Conservation (phyloP, 1,140 invertebrate species). For the Leptestheria dahalacensis region DNA sequence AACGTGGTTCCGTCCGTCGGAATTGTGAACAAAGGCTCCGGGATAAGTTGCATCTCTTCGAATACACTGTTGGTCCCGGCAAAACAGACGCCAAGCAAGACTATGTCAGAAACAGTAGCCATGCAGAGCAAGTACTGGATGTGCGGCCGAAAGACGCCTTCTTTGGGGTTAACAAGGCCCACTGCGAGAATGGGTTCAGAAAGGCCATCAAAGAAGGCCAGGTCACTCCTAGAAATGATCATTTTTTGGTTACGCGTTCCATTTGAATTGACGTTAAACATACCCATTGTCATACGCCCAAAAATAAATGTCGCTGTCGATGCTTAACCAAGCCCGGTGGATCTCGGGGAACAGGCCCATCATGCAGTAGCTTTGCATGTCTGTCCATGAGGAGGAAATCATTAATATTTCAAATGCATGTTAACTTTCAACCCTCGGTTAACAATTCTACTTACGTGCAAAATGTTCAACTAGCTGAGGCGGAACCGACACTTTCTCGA, state of each 20-base stretch:
- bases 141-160: slow-evolving; percentile 70
- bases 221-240: slow-evolving; percentile 47
- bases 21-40: slow-evolving; percentile 82
- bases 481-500: slow-evolving; percentile 34
- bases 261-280: slow-evolving; percentile 5
- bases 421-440: not conserved
- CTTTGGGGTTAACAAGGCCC: slow-evolving; percentile 68
- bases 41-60: slow-evolving; percentile 80
- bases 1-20: slow-evolving; percentile 83
- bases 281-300: slow-evolving; percentile 85
- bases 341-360: slow-evolving; percentile 96
- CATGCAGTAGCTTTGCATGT: slow-evolving; percentile 83
- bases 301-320: slow-evolving; percentile 94
- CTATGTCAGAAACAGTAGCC: slow-evolving; percentile 83
- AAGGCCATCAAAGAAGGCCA: slow-evolving; percentile 84
- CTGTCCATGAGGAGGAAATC: too few species aligned
- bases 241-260: not conserved
- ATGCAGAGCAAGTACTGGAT: slow-evolving; percentile 84
- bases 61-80: slow-evolving; percentile 34
- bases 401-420: not conserved
- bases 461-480: slow-evolving; percentile 36
- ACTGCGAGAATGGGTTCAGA: slow-evolving; percentile 79
- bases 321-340: slow-evolving; percentile 85
- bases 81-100: slow-evolving; percentile 65
- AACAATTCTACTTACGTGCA: slow-evolving; percentile 36